Base-by-base conservation (phyloP, 1,140 invertebrate genomes). In the Rhyzopertha dominica region DNA sequence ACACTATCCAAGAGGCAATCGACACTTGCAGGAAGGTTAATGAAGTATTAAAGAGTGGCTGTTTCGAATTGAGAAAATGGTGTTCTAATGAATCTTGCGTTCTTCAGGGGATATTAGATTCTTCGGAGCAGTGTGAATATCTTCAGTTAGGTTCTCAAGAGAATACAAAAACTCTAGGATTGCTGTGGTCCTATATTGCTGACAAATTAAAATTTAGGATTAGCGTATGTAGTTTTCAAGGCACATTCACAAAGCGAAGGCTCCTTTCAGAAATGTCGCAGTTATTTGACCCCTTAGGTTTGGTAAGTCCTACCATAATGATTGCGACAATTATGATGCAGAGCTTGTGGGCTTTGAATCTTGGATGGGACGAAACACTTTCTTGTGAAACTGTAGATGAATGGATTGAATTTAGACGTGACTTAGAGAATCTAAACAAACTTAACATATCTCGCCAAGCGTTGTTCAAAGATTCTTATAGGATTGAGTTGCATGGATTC, bases 311-410 rank as follows among this genome's bases (percentile, higher is more conserved):
- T 5, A 39, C 63, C 5, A 61, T 62, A 5, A 51, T 72, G 9
- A 47, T 31, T 5, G 59, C 59, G 12, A 70, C 72, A 50, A 54
- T 69, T 4, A 22, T 72, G 2, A 60, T 72, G 14, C 66, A 73
- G 58, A 36, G 53, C n/a, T 18, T 71, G 1, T 68, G 67, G 62
- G 38, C 32, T 10, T 17, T 2, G 14, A 55, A 59, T 12, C 16
- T 62, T 3, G 51, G 38, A 12, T 72, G 67, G 69, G 67, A 72
- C 44, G 58, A 63, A 24, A 8, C 26, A 3, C 7, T 69, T 34
- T 55, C 62, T 0, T 12, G 32, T 17, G 25, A 50, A 13, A 8
- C 53, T 17, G 10, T 16, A n/a, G 23, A 31, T 1, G 19, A 24
- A 3, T 65, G 61, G 59, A 37, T 24, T 2, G 12, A 22, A 3